Conservation (phyloP, 1,140 invertebrate species). For the Aphelenchoides avenae region DNA sequence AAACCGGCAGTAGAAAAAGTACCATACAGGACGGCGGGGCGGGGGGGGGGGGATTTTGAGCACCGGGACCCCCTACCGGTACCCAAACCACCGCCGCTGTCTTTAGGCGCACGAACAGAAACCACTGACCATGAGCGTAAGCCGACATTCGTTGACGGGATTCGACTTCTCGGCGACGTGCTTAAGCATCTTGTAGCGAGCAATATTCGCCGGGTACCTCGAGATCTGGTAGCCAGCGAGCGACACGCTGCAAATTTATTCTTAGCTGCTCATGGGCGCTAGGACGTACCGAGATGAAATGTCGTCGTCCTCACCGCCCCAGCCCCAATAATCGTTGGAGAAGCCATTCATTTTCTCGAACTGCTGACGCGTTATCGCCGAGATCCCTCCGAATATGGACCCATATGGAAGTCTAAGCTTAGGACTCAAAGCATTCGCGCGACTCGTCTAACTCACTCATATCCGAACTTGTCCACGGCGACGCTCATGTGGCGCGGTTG, state of each 20-base stretch:
- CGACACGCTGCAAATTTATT: conserved; percentile 45
- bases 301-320: conserved; percentile 61
- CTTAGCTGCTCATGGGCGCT: too few relatives aligned
- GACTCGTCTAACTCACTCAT: conserved; percentile 68
- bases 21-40: too few relatives aligned
- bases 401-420: conserved; percentile 53
- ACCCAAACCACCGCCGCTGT: too few relatives aligned
- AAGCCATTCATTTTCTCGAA: conserved; percentile 81
- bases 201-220: conserved; percentile 57
- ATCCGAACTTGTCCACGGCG: conserved; percentile 81
- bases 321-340: conserved; percentile 81
- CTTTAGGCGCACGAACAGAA: too few relatives aligned
- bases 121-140: too few relatives aligned
- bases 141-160: conserved; percentile 56
- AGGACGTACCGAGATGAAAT: conserved; percentile 37
- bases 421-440: too few relatives aligned
- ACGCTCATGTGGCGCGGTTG: conserved; percentile 81
- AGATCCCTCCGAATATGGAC: conserved; percentile 67
- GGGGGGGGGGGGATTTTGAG: too few relatives aligned
- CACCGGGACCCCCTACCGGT: too few relatives aligned
- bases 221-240: conserved; percentile 51
- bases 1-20: too few relatives aligned
- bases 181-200: conserved; percentile 61
- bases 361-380: conserved; percentile 65
- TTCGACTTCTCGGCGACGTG: conserved; percentile 54